Conservation (phyloP, 2,797 vertebrate genomes). For the Clarias platycephalus region DNA sequence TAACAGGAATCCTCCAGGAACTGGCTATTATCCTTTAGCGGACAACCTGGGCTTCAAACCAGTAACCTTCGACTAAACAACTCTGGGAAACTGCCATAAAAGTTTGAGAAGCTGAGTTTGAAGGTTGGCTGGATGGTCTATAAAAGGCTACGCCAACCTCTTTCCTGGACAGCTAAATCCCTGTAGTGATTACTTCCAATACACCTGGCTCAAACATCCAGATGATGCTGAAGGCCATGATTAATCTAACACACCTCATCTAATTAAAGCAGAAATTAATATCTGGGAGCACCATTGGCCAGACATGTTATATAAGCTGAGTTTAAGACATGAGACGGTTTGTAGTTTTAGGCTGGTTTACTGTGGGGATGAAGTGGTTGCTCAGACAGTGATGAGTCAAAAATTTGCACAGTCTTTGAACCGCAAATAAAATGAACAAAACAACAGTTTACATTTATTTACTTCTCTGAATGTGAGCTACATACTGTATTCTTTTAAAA, state of each 20-base stretch:
- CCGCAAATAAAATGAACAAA: neutral
- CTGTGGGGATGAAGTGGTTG: neutral
- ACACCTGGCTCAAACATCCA: conserved; percentile 12
- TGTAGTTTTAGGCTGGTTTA: neutral
- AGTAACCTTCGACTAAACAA: conserved; percentile 3
- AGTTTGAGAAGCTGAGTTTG: conserved; percentile 19
- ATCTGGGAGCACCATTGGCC: conserved; percentile 6
- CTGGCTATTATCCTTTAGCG: neutral
- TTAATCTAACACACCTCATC: conserved; percentile 18
- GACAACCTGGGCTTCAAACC: conserved; percentile 16
- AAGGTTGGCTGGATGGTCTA: neutral
- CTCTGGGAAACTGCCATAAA: neutral
- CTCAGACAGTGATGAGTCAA: neutral
- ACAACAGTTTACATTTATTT: neutral
- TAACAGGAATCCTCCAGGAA: neutral
- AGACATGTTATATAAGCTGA: neutral
- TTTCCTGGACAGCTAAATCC: neutral
- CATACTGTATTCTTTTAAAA: neutral
- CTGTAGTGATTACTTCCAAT: conserved; percentile 22
- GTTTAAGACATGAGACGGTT: neutral
- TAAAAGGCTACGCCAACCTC: neutral
- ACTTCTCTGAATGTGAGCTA: neutral
- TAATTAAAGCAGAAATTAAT: conserved; percentile 24
- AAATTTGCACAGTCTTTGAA: neutral
- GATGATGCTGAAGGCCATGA: conserved; percentile 23